Conservation (phyloP, 2,113 vertebrate species). For the Aphyosemion australe region DNA sequence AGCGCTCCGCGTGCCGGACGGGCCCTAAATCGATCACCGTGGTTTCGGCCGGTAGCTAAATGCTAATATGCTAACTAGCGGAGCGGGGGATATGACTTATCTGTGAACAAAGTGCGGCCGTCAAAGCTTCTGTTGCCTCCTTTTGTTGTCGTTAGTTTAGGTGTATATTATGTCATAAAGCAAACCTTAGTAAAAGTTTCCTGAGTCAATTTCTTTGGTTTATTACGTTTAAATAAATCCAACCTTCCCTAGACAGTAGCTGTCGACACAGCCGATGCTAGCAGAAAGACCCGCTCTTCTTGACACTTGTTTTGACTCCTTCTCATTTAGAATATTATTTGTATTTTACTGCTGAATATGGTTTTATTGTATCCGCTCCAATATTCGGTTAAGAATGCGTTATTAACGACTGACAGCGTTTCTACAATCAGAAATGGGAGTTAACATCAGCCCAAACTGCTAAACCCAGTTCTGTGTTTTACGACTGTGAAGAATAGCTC, state of each 20-base stretch:
- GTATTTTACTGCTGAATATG: neutral
- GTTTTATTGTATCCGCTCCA: neutral
- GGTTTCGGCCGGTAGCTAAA: slow-evolving; percentile 51
- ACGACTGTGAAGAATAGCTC: neutral
- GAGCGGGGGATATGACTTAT: slow-evolving; percentile 43
- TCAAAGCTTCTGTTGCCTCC: neutral
- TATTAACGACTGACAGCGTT: neutral
- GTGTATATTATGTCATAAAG: neutral
- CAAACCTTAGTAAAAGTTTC: neutral
- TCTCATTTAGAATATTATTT: neutral
- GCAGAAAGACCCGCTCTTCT: slow-evolving; percentile 9
- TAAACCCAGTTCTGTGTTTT: slow-evolving; percentile 20
- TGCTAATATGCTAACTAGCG: slow-evolving; percentile 54
- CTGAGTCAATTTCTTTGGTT: neutral
- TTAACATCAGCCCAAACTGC: slow-evolving; percentile 36
- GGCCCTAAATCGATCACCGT: slow-evolving; percentile 62
- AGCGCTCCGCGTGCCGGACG: slow-evolving; percentile 33
- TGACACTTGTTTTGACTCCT: slow-evolving; percentile 62
- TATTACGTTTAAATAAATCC: neutral
- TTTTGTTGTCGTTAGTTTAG: neutral
- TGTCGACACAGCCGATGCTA: slow-evolving; percentile 48
- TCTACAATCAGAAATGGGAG: slow-evolving; percentile 13
- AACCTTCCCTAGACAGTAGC: slow-evolving; percentile 27
- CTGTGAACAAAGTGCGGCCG: slow-evolving; percentile 42
- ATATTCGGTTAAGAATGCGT: neutral